Conservation (phyloP, 2,888 invertebrate species). For the Heliconius cydno region DNA sequence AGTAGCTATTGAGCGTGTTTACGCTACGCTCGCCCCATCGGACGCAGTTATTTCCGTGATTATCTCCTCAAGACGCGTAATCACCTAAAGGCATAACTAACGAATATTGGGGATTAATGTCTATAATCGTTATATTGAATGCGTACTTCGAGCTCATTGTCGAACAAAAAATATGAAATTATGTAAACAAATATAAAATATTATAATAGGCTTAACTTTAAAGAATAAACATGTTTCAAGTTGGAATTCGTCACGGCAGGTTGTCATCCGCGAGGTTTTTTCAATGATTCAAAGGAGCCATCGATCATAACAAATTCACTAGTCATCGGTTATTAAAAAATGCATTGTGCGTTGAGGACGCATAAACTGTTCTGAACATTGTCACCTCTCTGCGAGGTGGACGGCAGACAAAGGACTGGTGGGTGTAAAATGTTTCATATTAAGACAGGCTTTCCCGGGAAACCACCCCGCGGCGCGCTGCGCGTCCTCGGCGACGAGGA, state of each 20-base stretch:
- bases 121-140: slow-evolving; percentile 63
- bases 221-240: slow-evolving; percentile 51
- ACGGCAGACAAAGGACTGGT: slow-evolving; percentile 76
- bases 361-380: slow-evolving; percentile 79
- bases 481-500: slow-evolving; percentile 74
- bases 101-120: slow-evolving; percentile 62
- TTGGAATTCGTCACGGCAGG: slow-evolving; percentile 56
- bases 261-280: slow-evolving; percentile 65
- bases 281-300: slow-evolving; percentile 59
- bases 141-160: slow-evolving; percentile 44
- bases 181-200: slow-evolving; percentile 39
- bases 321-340: slow-evolving; percentile 81
- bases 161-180: slow-evolving; percentile 27
- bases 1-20: slow-evolving; percentile 74
- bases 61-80: slow-evolving; percentile 67
- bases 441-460: slow-evolving; percentile 79
- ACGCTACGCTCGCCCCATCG: slow-evolving; percentile 58
- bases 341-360: slow-evolving; percentile 73
- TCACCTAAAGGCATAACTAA: slow-evolving; percentile 59
- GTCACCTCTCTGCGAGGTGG: slow-evolving; percentile 77
- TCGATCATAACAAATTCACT: slow-evolving; percentile 83
- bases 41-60: slow-evolving; percentile 73
- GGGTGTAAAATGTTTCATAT: slow-evolving; percentile 80
- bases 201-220: slow-evolving; percentile 30
- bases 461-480: slow-evolving; percentile 80